Percentiles rank a stretch among this genome's conserved stretches.
phyloP scores from a whole-genome alignment of 37 sponge, comb jelly and placozoan species.

The Petrosia ficiformis region DNA sequence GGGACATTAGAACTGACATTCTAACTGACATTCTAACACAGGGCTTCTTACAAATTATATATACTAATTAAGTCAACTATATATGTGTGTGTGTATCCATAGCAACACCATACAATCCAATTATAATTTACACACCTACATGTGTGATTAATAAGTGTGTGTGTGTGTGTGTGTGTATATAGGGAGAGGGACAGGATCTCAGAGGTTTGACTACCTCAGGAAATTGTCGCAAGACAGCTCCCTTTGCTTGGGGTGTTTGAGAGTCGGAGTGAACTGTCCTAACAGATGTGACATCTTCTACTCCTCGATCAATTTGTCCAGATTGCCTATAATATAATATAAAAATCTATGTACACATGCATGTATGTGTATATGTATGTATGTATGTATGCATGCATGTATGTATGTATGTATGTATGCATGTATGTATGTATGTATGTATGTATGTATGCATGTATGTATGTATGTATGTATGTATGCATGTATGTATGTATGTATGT shows the following conservation, averaged over 20 bases:
- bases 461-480: background rate
- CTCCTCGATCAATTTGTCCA: too few relatives aligned
- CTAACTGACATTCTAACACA: too few relatives aligned
- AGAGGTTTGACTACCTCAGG: background rate
- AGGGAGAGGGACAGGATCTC: background rate
- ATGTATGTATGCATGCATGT: background rate
- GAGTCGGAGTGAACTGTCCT: background rate
- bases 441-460: background rate
- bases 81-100: too few relatives aligned
- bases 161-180: too few relatives aligned
- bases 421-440: background rate
- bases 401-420: background rate
- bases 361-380: background rate
- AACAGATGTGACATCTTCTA: background rate
- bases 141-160: too few relatives aligned
- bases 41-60: too few relatives aligned
- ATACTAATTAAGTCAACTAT: too few relatives aligned
- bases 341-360: too few relatives aligned
- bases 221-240: background rate
- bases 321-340: too few relatives aligned
- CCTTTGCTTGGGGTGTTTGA: background rate
- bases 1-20: too few relatives aligned
- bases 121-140: too few relatives aligned
- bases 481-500: background rate
- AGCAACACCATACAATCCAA: too few relatives aligned